Conservation (phyloP, 2,797 vertebrate genomes). For the Notamacropus eugenii region DNA sequence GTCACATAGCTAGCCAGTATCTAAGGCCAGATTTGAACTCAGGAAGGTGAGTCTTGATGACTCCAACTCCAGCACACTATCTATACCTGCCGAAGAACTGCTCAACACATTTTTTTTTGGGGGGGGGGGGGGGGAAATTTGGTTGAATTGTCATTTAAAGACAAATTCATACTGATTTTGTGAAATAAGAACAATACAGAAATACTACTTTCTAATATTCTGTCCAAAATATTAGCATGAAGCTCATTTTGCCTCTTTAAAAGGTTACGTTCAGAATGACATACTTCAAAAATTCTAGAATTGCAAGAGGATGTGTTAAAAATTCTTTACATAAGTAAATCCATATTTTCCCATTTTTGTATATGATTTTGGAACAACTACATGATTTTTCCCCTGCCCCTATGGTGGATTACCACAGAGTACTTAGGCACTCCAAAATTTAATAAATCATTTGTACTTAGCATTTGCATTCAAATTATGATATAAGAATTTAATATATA, state of each 20-base stretch:
- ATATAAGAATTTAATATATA: slow-evolving; percentile 56
- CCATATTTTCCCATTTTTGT: slow-evolving; percentile 45
- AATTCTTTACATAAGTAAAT: slow-evolving; percentile 22
- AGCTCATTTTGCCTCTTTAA: not conserved
- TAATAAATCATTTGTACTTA: slow-evolving; percentile 63
- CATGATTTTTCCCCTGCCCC: not conserved
- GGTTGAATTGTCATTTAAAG: not conserved
- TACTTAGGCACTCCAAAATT: slow-evolving; percentile 52
- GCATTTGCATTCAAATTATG: slow-evolving; percentile 65
- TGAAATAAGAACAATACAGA: not conserved
- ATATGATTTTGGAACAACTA: slow-evolving; percentile 42
- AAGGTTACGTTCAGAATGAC: not conserved
- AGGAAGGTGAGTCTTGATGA: not conserved
- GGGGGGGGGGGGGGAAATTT: not conserved
- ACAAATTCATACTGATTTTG: not conserved
- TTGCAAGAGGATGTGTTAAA: not conserved
- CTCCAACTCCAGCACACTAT: not conserved
- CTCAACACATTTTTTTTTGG: not conserved
- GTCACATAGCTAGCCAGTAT: not conserved
- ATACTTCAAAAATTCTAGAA: slow-evolving; percentile 26
- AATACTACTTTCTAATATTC: slow-evolving; percentile 8
- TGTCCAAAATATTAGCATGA: not conserved
- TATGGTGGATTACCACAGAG: slow-evolving; percentile 58
- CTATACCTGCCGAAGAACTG: not conserved
- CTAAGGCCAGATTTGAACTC: not conserved